Conservation (phyloP, 2,797 vertebrate genomes). For the Sebastes oblongus region DNA sequence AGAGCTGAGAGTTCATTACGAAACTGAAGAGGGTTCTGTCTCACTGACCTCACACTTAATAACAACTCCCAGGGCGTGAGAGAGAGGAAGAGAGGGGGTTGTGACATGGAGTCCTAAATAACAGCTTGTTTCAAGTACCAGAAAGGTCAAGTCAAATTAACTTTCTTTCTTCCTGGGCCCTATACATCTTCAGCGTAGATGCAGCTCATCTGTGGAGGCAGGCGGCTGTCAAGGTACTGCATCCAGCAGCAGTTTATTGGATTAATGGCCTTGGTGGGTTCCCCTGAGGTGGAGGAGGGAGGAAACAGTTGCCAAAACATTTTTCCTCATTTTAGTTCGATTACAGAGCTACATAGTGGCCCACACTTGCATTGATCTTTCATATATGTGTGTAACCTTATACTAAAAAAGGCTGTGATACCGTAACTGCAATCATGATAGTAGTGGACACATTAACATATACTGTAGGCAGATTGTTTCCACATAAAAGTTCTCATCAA, state of each 20-base stretch:
- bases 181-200: constrained; percentile 37
- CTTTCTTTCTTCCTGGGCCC: constrained; percentile 17
- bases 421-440: background rate
- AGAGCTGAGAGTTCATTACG: constrained; percentile 22
- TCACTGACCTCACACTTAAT: constrained; percentile 19
- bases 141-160: constrained; percentile 66
- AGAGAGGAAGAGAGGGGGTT: background rate
- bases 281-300: constrained; percentile 3
- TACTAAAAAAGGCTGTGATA: background rate
- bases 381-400: background rate
- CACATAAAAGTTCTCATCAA: background rate
- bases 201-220: constrained; percentile 45
- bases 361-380: constrained; percentile 5
- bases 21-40: constrained; percentile 5
- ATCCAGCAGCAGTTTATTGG: constrained; percentile 49
- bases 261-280: constrained; percentile 45
- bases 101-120: constrained; percentile 33
- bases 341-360: constrained; percentile 8
- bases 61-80: background rate
- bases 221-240: constrained; percentile 53
- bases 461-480: background rate
- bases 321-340: constrained; percentile 32
- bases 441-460: background rate
- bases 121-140: constrained; percentile 47
- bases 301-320: constrained; percentile 42